Percentiles rank a stretch among this genome's conserved stretches.
phyloP scores from a whole-genome alignment of 2,113 vertebrate genomes.

The Ophiodon elongatus region DNA sequence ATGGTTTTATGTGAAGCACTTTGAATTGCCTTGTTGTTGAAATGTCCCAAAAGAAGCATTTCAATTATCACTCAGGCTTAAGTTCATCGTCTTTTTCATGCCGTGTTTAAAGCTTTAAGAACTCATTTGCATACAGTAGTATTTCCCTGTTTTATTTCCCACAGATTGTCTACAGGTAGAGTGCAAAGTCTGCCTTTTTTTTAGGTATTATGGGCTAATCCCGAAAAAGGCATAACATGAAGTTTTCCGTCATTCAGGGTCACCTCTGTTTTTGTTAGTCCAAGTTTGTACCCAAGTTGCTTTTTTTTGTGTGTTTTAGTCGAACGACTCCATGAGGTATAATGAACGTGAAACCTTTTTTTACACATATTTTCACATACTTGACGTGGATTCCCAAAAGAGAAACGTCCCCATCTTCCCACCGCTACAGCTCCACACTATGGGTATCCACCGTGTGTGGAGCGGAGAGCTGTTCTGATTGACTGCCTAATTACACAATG shows the following conservation, averaged over 20 bases:
- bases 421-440: background rate
- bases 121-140: background rate
- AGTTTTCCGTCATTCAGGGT: too few relatives aligned
- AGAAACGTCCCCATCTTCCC: background rate
- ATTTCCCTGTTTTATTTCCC: background rate
- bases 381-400: background rate
- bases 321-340: too few relatives aligned
- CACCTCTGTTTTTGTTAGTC: too few relatives aligned
- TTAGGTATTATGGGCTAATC: background rate
- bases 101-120: background rate
- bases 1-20: too few relatives aligned
- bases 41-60: too few relatives aligned
- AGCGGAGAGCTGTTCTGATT: constrained; percentile 42
- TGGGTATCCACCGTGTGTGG: background rate
- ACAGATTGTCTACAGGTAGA: background rate
- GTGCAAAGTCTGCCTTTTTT: background rate
- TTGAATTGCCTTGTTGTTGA: too few relatives aligned
- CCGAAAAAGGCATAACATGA: too few relatives aligned
- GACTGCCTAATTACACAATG: constrained; percentile 58
- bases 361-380: background rate
- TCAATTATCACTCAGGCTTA: too few relatives aligned
- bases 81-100: background rate
- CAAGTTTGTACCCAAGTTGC: too few relatives aligned
- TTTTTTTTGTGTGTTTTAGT: too few relatives aligned
- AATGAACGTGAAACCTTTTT: background rate